Percentiles rank a stretch among this genome's conserved stretches.
Evolutionary conservation across 2,113 vertebrate genomes (phyloP).

Genomic region (Callipepla californica): DNA sequence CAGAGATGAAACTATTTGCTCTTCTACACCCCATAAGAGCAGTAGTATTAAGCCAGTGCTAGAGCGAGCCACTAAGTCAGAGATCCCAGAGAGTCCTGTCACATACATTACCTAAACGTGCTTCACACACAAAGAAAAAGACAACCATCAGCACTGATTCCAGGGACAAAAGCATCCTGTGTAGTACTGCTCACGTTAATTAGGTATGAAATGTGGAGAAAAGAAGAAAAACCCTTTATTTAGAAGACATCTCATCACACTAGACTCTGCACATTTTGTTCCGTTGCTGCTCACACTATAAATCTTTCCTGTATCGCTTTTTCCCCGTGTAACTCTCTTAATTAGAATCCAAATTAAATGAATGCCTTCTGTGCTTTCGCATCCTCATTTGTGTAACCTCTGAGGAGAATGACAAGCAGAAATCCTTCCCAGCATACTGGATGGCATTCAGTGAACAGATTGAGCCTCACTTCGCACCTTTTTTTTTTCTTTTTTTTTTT

Average conservation of each 20-base stretch:
- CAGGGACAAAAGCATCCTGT: accelerated
- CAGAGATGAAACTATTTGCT: background rate
- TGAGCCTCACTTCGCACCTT: background rate
- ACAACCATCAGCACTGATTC: background rate
- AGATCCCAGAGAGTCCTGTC: background rate
- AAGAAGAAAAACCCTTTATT: background rate
- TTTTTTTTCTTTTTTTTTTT: constrained; percentile 21
- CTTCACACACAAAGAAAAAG: background rate
- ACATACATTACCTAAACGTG: background rate
- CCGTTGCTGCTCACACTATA: background rate
- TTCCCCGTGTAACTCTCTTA: background rate
- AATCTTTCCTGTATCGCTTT: background rate
- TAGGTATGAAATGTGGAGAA: background rate
- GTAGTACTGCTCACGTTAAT: background rate
- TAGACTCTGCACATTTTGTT: background rate
- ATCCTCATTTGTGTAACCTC: constrained; percentile 7
- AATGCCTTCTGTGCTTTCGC: constrained; percentile 20
- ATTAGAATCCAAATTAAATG: constrained; percentile 40
- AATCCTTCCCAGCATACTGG: background rate
- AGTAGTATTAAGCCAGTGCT: background rate
- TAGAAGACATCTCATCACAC: background rate
- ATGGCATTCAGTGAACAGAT: background rate
- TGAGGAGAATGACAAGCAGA: constrained; percentile 17
- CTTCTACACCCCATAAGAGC: background rate
- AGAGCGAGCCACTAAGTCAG: background rate